Evolutionary conservation across 2,113 vertebrate genomes (phyloP).

Genomic region (Balaenoptera acutorostrata): DNA sequence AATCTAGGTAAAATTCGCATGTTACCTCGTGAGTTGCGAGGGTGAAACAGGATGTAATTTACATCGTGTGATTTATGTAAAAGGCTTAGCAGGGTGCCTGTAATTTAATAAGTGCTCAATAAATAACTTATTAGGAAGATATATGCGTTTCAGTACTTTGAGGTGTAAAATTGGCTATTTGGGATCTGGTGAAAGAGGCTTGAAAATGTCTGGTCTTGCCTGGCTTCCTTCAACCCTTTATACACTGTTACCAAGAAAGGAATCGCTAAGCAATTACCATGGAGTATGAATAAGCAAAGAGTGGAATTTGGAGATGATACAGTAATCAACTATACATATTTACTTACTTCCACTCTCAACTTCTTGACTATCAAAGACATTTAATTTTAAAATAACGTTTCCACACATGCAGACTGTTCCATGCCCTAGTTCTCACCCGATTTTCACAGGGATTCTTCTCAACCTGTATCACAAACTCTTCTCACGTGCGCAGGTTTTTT

Average conservation of each 20-base stretch:
- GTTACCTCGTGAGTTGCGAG: background rate
- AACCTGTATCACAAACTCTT: background rate
- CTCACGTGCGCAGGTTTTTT: background rate
- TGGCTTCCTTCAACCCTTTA: background rate
- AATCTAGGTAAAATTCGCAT: background rate
- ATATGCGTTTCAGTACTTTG: background rate
- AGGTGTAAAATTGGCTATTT: background rate
- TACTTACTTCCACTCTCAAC: background rate
- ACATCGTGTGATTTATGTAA: background rate
- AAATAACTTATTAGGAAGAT: background rate
- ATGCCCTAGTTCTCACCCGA: background rate
- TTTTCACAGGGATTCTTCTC: background rate
- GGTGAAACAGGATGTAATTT: background rate
- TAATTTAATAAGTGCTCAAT: background rate
- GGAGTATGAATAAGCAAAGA: background rate
- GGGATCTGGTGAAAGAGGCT: background rate
- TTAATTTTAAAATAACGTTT: background rate
- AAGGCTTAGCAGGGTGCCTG: background rate
- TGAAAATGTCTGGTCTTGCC: background rate
- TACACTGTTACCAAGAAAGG: background rate
- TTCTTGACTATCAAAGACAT: background rate
- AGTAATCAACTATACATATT: background rate
- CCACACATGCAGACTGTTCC: background rate
- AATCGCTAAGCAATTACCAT: background rate
- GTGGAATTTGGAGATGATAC: background rate